Percentiles rank a stretch among this genome's conserved stretches.
Evolutionary conservation across 2,888 invertebrate genomes (phyloP).

Genomic region (Plutella xylostella): DNA sequence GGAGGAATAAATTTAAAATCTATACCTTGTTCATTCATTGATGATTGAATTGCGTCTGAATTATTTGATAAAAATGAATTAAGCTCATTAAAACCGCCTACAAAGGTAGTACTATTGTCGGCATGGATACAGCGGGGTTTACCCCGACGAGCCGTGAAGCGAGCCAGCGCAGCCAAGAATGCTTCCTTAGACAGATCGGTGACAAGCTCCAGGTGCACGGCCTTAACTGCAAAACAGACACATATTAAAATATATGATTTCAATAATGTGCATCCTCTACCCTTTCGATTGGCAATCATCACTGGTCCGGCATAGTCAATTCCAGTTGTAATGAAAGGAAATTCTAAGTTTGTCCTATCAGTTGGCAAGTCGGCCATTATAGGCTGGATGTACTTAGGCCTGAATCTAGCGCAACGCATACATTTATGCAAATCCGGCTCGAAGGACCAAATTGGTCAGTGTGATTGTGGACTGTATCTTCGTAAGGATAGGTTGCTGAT

Average conservation of each 20-base stretch:
- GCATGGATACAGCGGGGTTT: constrained; percentile 16
- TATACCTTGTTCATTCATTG: too few species aligned
- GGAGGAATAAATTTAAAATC: constrained; percentile 19
- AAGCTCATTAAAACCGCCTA: constrained; percentile 15
- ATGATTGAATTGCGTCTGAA: too few species aligned
- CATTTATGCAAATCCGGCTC: too few species aligned
- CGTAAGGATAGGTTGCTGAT: too few species aligned
- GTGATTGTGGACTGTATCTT: too few species aligned
- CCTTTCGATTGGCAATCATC: constrained; percentile 7
- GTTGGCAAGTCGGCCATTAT: not conserved
- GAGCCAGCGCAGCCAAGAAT: constrained; percentile 5
- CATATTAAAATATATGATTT: constrained; percentile 15
- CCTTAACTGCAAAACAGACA: constrained; percentile 12
- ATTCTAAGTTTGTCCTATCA: not conserved
- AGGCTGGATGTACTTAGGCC: too few species aligned
- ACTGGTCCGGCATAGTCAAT: constrained; percentile 16
- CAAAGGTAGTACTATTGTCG: constrained; percentile 19
- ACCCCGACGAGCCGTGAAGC: constrained; percentile 15
- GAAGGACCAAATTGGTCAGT: too few species aligned
- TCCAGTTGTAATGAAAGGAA: constrained; percentile 1
- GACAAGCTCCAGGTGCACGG: constrained; percentile 14
- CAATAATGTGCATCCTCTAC: constrained; percentile 8
- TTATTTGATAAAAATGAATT: too few species aligned
- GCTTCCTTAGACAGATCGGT: constrained; percentile 11
- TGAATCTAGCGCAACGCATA: too few species aligned